phyloP scores from a whole-genome alignment of 2,797 vertebrate genomes.

The Dicrostonyx torquatus region DNA sequence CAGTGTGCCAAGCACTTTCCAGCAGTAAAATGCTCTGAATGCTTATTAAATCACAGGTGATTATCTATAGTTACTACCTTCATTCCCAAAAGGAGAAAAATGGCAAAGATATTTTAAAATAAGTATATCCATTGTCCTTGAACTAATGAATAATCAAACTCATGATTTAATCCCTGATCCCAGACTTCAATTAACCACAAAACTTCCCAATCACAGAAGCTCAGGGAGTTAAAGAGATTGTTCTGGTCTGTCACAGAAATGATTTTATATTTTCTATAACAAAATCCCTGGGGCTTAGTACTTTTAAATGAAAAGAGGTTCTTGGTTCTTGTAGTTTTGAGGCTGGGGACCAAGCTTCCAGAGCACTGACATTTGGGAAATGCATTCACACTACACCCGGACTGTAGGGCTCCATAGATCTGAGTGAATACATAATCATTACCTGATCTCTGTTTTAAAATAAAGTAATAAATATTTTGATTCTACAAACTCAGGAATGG shows the following conservation, averaged over 20 bases:
- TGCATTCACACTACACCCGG: not conserved
- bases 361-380: too few species aligned
- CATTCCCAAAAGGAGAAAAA: slow-evolving; percentile 22
- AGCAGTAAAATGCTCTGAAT: not conserved
- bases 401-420: not conserved
- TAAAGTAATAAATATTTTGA: slow-evolving; percentile 29
- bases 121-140: not conserved
- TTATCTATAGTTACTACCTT: not conserved
- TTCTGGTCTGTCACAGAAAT: not conserved
- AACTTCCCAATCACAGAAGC: not conserved
- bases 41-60: slow-evolving; percentile 14
- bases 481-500: not conserved
- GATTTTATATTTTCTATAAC: not conserved
- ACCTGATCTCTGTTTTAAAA: not conserved
- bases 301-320: not conserved
- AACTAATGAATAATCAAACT: not conserved
- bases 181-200: not conserved
- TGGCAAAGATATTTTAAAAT: slow-evolving; percentile 9
- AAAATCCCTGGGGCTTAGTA: not conserved
- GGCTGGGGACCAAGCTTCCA: not conserved
- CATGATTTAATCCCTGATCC: not conserved
- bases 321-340: not conserved
- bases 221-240: not conserved
- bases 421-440: not conserved
- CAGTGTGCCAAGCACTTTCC: not conserved